phyloP scores from a whole-genome alignment of 2,888 invertebrate genomes.

The Augiades crinisus region DNA sequence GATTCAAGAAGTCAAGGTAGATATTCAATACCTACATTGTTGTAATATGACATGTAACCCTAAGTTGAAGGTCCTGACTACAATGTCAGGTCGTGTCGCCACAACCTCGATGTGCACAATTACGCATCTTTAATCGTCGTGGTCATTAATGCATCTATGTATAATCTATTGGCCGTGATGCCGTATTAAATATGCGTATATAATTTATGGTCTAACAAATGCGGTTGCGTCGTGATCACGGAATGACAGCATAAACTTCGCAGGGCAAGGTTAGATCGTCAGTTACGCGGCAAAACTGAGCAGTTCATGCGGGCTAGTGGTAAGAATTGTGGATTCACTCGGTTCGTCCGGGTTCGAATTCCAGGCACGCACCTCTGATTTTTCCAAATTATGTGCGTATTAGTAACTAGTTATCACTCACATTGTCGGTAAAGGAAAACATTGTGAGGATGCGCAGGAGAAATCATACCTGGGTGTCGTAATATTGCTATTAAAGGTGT shows the following conservation, averaged over 20 bases:
- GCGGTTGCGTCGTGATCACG: not conserved
- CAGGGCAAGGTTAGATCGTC: conserved; percentile 4
- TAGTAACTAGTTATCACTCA: too few relatives aligned
- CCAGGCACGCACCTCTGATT: too few relatives aligned
- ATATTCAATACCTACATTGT: not conserved
- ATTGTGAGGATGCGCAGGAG: too few relatives aligned
- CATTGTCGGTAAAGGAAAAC: too few relatives aligned
- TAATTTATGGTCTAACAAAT: conserved; percentile 13
- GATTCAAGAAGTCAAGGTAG: not conserved
- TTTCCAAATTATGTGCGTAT: too few relatives aligned
- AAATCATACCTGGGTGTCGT: too few relatives aligned
- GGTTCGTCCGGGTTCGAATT: too few relatives aligned
- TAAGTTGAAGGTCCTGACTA: conserved; percentile 17
- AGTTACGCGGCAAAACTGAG: too few relatives aligned
- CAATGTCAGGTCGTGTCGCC: conserved; percentile 24
- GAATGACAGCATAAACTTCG: conserved; percentile 2
- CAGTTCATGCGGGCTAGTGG: too few relatives aligned
- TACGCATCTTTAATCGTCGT: conserved; percentile 18
- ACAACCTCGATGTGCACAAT: conserved; percentile 21
- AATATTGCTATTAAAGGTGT: too few relatives aligned
- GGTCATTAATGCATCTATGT: conserved; percentile 15
- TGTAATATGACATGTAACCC: not conserved
- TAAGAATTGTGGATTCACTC: too few relatives aligned
- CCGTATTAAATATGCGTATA: conserved; percentile 13
- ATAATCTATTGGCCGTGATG: conserved; percentile 16